Percentiles rank a stretch among this genome's conserved stretches.
Conservation (phyloP, 1,140 invertebrate species). For the Holotrichia oblita region DNA sequence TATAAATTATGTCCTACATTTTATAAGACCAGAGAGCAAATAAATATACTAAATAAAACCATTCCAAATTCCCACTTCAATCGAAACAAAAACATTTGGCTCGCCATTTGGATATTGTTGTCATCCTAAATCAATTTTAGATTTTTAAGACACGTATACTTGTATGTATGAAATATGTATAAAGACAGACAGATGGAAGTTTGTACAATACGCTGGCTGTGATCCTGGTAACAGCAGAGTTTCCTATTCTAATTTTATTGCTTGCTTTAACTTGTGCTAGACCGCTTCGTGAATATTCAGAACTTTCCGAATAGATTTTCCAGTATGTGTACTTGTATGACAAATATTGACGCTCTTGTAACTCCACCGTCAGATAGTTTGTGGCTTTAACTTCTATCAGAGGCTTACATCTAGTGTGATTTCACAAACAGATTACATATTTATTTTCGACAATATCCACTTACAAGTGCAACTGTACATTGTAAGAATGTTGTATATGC, state of each 20-base stretch:
- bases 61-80: too few species aligned
- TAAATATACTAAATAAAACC: too few species aligned
- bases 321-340: not conserved
- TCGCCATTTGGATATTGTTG: too few species aligned
- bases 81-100: too few species aligned
- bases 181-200: not conserved
- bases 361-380: not conserved
- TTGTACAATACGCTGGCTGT: not conserved
- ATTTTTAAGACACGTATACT: not conserved
- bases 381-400: not conserved
- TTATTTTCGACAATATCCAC: too few species aligned
- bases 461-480: too few species aligned
- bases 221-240: not conserved
- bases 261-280: not conserved
- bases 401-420: not conserved
- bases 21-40: too few species aligned
- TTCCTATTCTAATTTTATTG: not conserved
- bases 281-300: not conserved
- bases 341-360: conserved; percentile 10
- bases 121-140: not conserved
- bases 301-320: conserved; percentile 14
- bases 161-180: not conserved
- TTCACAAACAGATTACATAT: too few species aligned
- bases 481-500: too few species aligned
- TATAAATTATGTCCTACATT: too few species aligned